Conservation (phyloP, 1,140 invertebrate species). For the Subanguina moxae region DNA sequence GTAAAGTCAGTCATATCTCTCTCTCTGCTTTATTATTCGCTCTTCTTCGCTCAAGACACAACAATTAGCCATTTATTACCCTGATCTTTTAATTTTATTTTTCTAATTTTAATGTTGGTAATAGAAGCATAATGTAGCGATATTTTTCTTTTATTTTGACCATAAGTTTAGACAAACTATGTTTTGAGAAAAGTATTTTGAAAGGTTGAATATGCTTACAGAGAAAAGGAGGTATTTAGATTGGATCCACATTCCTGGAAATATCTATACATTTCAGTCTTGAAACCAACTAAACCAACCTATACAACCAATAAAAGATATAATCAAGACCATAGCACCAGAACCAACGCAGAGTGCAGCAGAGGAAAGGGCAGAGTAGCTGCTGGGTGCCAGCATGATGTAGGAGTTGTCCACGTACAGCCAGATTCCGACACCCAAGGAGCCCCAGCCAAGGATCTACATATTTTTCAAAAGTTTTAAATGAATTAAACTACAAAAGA, state of each 20-base stretch:
- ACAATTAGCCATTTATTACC: too few species aligned
- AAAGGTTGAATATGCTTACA: slow-evolving; percentile 31
- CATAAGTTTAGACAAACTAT: too few species aligned
- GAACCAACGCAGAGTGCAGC: slow-evolving; percentile 35
- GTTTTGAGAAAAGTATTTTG: too few species aligned
- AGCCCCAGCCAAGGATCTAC: slow-evolving; percentile 28
- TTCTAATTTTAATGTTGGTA: too few species aligned
- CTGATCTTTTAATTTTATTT: too few species aligned
- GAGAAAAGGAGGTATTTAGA: slow-evolving; percentile 38
- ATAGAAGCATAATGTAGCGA: too few species aligned
- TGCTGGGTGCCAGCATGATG: slow-evolving; percentile 31
- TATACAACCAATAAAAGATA: slow-evolving; percentile 42
- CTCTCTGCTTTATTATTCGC: too few species aligned
- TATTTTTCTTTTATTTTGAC: too few species aligned
- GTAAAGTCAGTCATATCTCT: too few species aligned
- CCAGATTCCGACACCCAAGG: slow-evolving; percentile 42
- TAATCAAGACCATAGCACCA: slow-evolving; percentile 42
- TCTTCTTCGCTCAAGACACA: too few species aligned
- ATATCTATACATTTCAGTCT: too few species aligned
- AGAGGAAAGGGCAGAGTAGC: slow-evolving; percentile 42
- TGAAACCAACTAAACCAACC: too few species aligned
- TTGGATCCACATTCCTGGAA: slow-evolving; percentile 17
- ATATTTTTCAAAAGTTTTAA: neutral
- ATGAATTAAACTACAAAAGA: neutral
- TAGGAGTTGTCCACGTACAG: slow-evolving; percentile 43